phyloP scores from a whole-genome alignment of 2,113 vertebrate genomes.

The Bujurquina vittata region DNA sequence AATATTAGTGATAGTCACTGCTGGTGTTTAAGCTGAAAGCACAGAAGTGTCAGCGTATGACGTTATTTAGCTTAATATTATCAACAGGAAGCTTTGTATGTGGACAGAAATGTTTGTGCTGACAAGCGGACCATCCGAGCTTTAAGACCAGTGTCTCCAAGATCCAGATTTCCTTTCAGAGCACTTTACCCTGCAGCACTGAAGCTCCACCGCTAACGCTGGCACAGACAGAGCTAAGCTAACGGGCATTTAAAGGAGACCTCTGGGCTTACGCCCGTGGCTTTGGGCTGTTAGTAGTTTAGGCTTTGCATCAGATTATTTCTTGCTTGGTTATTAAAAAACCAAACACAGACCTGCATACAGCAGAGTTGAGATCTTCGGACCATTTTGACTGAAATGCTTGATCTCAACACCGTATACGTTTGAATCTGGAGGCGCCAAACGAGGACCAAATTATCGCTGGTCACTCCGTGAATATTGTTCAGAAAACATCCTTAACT shows the following conservation, averaged over 20 bases:
- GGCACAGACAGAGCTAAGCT: neutral
- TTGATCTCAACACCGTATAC: neutral
- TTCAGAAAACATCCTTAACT: too few species aligned
- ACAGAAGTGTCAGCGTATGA: accelerated
- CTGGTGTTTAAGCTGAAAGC: neutral
- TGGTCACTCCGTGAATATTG: accelerated
- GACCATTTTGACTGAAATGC: neutral
- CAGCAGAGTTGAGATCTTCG: too few species aligned
- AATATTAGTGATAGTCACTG: neutral
- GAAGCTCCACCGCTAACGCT: neutral
- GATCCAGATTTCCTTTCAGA: conserved; percentile 3
- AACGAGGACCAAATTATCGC: neutral
- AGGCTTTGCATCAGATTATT: neutral
- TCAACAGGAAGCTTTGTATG: neutral
- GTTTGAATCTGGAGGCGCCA: neutral
- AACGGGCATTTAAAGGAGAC: neutral
- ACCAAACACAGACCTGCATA: too few species aligned
- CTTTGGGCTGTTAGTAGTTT: neutral
- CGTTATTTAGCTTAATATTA: neutral
- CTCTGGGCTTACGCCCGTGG: accelerated
- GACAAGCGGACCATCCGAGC: neutral
- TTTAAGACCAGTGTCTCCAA: neutral
- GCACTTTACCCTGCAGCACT: conserved; percentile 38
- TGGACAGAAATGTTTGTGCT: neutral
- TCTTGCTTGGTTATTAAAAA: neutral